Conservation (phyloP, 2,888 invertebrate species). For the Metallyticus violacea region DNA sequence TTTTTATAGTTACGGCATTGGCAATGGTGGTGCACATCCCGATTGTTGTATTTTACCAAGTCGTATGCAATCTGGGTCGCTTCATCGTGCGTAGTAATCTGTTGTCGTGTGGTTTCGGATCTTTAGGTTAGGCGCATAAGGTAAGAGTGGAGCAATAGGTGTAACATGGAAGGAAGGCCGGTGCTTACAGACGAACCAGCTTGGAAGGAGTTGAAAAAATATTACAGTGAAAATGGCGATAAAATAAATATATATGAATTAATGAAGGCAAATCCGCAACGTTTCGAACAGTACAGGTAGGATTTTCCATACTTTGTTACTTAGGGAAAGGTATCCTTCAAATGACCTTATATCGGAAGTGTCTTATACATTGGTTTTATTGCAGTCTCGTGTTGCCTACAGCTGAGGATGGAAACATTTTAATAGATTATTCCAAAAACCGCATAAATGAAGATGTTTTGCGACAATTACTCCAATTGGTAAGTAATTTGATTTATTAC, state of each 20-base stretch:
- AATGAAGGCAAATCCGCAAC: conserved; percentile 73
- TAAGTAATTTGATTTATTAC: conserved; percentile 47
- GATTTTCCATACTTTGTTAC: background rate
- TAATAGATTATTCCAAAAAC: conserved; percentile 97
- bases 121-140: too few species aligned
- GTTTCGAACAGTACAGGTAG: conserved; percentile 90
- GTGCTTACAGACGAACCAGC: conserved; percentile 63
- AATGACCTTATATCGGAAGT: conserved; percentile 31
- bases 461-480: conserved; percentile 74
- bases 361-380: conserved; percentile 29
- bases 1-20: too few species aligned
- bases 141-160: background rate
- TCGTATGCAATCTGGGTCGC: too few species aligned
- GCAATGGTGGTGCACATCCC: too few species aligned
- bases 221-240: conserved; percentile 66
- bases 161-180: conserved; percentile 46
- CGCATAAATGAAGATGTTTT: conserved; percentile 77
- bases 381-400: conserved; percentile 71
- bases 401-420: conserved; percentile 83
- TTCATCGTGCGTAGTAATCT: too few species aligned
- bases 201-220: conserved; percentile 73
- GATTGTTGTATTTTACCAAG: too few species aligned
- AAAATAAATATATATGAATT: conserved; percentile 78
- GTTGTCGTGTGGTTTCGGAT: too few species aligned
- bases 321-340: conserved; percentile 18